Conservation (phyloP, 2,888 invertebrate species). For the Theretra japonica region DNA sequence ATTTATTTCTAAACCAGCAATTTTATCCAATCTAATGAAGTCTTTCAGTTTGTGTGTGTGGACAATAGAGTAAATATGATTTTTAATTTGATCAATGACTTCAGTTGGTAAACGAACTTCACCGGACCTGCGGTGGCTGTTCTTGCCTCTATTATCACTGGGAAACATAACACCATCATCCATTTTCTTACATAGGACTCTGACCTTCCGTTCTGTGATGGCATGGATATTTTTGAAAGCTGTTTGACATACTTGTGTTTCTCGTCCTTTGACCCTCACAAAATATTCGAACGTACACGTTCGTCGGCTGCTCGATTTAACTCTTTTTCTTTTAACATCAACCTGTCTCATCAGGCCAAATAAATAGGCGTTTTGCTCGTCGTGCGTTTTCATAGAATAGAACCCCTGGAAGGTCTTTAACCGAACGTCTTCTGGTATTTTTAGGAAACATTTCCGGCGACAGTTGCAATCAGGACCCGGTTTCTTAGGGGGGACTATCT, state of each 20-base stretch:
- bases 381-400: slow-evolving; percentile 84
- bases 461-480: slow-evolving; percentile 84
- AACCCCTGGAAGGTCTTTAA: slow-evolving; percentile 83
- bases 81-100: slow-evolving; percentile 81
- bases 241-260: slow-evolving; percentile 84
- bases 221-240: slow-evolving; percentile 86
- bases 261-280: slow-evolving; percentile 81
- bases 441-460: slow-evolving; percentile 80
- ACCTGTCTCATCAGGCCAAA: slow-evolving; percentile 85
- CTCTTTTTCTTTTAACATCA: slow-evolving; percentile 84
- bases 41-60: slow-evolving; percentile 82
- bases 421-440: slow-evolving; percentile 79
- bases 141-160: slow-evolving; percentile 83
- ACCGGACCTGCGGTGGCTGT: slow-evolving; percentile 80
- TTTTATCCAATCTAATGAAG: slow-evolving; percentile 81
- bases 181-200: slow-evolving; percentile 85
- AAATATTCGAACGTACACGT: slow-evolving; percentile 85
- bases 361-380: slow-evolving; percentile 85
- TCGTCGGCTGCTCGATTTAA: slow-evolving; percentile 80
- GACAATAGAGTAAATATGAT: slow-evolving; percentile 82
- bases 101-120: slow-evolving; percentile 80
- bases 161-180: slow-evolving; percentile 85
- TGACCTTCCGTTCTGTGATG: slow-evolving; percentile 83
- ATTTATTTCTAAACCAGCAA: slow-evolving; percentile 83
- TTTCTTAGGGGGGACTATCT: slow-evolving; percentile 81